Evolutionary conservation across 2,888 invertebrate species (phyloP), one percentile per base, ranked within the genome.

Genomic region (Osmoderma eremita): DNA sequence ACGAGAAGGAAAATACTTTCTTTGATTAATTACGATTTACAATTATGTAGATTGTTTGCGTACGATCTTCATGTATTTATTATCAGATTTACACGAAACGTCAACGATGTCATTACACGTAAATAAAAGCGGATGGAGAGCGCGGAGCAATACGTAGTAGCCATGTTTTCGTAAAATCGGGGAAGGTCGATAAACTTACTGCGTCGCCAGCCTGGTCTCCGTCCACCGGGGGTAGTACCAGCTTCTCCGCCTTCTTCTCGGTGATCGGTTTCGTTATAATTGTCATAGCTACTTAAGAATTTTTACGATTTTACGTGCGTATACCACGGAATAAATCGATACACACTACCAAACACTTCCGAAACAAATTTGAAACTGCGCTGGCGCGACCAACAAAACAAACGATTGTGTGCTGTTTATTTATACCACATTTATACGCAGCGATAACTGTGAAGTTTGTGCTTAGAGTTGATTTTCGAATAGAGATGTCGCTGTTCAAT

Each of bases 181-280:
- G 42, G 30, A 62, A 49, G 39, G 45, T 24, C 54, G 53, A 13
- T 15, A 51, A 39, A 73, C 80, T 79, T 75, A 82, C 83, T 76
- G 76, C 81, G 68, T 70, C 67, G 2, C 68, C 80, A 71, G 79
- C 80, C 69, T 81, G 81, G 68, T 84, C 84, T 74, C 84, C 84
- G 63, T 86, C 85, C 45, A 90, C 88, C 75, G 91, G 81, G 56
- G 91, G 91, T 74, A 88, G 84, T 76, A 86, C 87, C 75, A 86
- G 83, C 83, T 88, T 89, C 73, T 90, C 88, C 48, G 83, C 82
- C 83, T 92, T 92, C 82, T 91, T 91, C 71, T 90, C 88, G 63
- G 87, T 85, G 69, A 88, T 86, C 24, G 90, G 88, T 80, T 92
- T 93, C 5, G 91, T 90, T 75, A 94, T 84, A 80, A 94, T 88